Conservation (phyloP, 2,888 invertebrate species). For the Melolontha melolontha region DNA sequence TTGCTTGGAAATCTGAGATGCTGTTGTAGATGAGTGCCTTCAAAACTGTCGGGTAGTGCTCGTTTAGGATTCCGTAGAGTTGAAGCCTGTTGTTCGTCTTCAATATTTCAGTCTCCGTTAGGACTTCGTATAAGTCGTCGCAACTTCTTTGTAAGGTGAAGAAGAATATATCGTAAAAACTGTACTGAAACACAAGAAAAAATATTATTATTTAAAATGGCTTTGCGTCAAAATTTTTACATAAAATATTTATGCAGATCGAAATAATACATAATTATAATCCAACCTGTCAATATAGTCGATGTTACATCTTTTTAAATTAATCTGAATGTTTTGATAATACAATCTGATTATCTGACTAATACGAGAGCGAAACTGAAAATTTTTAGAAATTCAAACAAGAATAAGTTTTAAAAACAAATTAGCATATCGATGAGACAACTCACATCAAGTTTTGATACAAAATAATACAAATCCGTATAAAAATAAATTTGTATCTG, state of each 20-base stretch:
- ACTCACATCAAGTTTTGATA: too few relatives aligned
- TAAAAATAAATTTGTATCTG: too few relatives aligned
- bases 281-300: too few relatives aligned
- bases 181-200: slow-evolving; percentile 38
- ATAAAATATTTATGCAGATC: too few relatives aligned
- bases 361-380: too few relatives aligned
- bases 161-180: slow-evolving; percentile 51
- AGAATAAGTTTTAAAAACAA: too few relatives aligned
- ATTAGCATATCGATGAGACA: too few relatives aligned
- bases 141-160: slow-evolving; percentile 55
- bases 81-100: slow-evolving; percentile 16
- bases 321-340: neutral
- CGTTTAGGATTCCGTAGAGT: slow-evolving; percentile 38
- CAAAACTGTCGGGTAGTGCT: slow-evolving; percentile 34
- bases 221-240: too few relatives aligned
- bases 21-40: slow-evolving; percentile 29
- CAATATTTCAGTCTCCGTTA: slow-evolving; percentile 49
- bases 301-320: neutral
- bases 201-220: neutral
- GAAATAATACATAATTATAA: slow-evolving; percentile 1
- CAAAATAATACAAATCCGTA: too few relatives aligned
- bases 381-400: too few relatives aligned
- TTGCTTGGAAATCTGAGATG: slow-evolving; percentile 29
- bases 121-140: slow-evolving; percentile 47
- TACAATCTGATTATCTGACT: too few relatives aligned